Evolutionary conservation across 2,888 invertebrate genomes (phyloP).

Genomic region (Lapara coniferarum): DNA sequence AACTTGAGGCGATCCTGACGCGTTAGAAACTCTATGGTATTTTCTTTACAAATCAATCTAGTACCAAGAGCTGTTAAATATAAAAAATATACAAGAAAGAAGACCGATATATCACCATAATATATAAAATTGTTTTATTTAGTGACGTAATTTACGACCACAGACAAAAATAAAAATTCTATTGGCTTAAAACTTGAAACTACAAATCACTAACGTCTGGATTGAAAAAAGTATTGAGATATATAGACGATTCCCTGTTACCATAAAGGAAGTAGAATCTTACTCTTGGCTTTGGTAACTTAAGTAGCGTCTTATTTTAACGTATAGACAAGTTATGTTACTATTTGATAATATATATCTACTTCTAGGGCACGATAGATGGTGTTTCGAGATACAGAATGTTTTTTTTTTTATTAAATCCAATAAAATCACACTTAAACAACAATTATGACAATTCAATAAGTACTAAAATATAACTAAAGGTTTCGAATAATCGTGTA

Average conservation of each 20-base stretch:
- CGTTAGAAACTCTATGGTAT: too few species aligned
- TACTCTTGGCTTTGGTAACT: conserved; percentile 20
- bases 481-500: too few species aligned
- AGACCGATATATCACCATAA: not conserved
- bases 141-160: not conserved
- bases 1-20: too few species aligned
- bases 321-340: conserved; percentile 12
- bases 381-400: not conserved
- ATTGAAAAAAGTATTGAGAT: conserved; percentile 47
- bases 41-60: too few species aligned
- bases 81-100: not conserved
- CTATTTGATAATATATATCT: conserved; percentile 7
- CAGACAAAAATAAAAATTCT: conserved; percentile 22
- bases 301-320: conserved; percentile 28
- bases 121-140: not conserved
- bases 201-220: conserved; percentile 35
- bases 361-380: not conserved
- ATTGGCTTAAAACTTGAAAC: conserved; percentile 30
- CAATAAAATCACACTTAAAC: too few species aligned
- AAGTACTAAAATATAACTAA: too few species aligned
- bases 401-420: not conserved
- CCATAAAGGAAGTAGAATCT: conserved; percentile 40
- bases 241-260: conserved; percentile 45
- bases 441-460: too few species aligned
- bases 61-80: too few species aligned